Base-by-base conservation (phyloP, 2,113 vertebrate genomes). In the Desmodus rotundus region DNA sequence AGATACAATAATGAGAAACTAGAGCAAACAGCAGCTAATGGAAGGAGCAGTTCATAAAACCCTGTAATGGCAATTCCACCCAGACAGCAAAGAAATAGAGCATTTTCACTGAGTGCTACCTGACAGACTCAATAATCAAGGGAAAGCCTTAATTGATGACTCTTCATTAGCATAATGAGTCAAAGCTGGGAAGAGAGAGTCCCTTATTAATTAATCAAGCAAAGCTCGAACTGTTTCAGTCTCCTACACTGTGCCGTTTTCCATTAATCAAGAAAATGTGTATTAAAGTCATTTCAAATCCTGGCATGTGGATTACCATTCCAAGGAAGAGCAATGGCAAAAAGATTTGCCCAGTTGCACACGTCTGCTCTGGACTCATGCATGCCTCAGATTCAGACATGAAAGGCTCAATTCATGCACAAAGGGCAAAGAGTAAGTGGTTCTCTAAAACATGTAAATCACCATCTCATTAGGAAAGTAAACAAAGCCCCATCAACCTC, bases 101-200 rank as follows among this genome's bases (percentile, higher is more conserved):
- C 96, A 97, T 98, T 98, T 98, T 98, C 97, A 97, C 95, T 95
- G 97, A 98, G 47, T 88, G 38, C 81, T 98, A 98, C 98, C 98
- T 98, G 98, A 98, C 98, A 98, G 97, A 98, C 98, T 98, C 98
- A 98, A 98, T 98, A 99, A 98, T 98, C 98, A 98, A 97, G 98
- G 98, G 98, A 98, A 98, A 98, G 97, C 97, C 98, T 98, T 99
- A 99, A 99, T 98, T 98, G 98, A 99, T 99, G 98, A 98, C 97
- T 99, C 98, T 98, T 98, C 98, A 98, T 99, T 99, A 98, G 97
- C 98, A 99, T 99, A 98, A 99, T 98, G 98, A 99, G 98, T 98
- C 78, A 70, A 98, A 98, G 97, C 98, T 98, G 98, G 98, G 98
- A 98, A 98, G 98, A 98, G 98, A 97, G 96, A 98, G 98, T 98